Evolutionary conservation across 1,140 invertebrate species (phyloP).

Genomic region (Arion vulgaris): DNA sequence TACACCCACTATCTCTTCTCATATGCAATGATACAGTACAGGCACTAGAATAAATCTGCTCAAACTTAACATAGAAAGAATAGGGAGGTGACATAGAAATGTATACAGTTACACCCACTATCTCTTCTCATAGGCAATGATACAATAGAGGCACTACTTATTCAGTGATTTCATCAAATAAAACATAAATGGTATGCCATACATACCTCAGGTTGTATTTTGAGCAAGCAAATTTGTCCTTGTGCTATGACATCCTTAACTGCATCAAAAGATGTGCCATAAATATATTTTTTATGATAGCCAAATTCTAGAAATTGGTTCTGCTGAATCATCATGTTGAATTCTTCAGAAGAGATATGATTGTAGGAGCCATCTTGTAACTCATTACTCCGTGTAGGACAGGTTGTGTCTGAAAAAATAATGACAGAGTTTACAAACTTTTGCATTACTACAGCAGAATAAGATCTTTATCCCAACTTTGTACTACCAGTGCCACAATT

Average conservation of each 20-base stretch:
- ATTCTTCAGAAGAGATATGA: conserved; percentile 93
- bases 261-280: conserved; percentile 91
- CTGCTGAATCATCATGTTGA: conserved; percentile 93
- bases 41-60: too few species aligned
- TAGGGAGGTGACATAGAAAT: too few species aligned
- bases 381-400: conserved; percentile 85
- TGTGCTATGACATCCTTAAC: conserved; percentile 92
- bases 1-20: too few species aligned
- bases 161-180: neutral
- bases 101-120: too few species aligned
- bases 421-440: too few species aligned
- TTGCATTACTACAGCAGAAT: too few species aligned
- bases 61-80: too few species aligned
- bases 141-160: too few species aligned
- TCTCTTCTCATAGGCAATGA: too few species aligned
- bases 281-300: conserved; percentile 97
- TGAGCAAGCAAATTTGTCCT: conserved; percentile 96
- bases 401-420: conserved; percentile 86
- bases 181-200: neutral
- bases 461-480: too few species aligned
- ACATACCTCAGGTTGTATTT: conserved; percentile 87
- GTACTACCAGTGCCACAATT: too few species aligned
- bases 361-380: conserved; percentile 97
- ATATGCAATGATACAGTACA: too few species aligned
- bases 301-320: conserved; percentile 97